Conservation (phyloP, 2,113 vertebrate genomes). For the Corythornis madagascariensis region DNA sequence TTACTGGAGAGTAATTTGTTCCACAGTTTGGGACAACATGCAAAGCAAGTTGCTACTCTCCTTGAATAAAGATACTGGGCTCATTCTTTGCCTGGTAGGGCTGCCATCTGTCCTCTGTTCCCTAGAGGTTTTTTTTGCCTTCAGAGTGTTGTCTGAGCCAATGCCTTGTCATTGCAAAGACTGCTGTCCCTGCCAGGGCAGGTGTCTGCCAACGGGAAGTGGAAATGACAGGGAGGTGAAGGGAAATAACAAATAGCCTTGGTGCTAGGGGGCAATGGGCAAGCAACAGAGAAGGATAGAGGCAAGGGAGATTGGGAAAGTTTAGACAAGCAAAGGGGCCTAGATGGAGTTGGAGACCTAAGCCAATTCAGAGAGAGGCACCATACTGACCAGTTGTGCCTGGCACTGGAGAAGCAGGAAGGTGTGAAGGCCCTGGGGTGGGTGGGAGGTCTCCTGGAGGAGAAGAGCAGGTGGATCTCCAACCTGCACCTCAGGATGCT, state of each 20-base stretch:
- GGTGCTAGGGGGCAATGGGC: rapidly evolving
- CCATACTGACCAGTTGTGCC: background rate
- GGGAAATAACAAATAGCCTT: background rate
- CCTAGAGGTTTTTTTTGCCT: background rate
- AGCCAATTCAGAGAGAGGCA: background rate
- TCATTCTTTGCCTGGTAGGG: background rate
- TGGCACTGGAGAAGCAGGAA: background rate
- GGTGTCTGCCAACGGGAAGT: background rate
- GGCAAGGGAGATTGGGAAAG: background rate
- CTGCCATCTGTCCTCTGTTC: background rate
- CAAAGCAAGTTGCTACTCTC: background rate
- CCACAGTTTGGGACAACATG: background rate
- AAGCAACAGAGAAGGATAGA: background rate
- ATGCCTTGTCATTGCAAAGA: background rate
- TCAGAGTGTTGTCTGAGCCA: background rate
- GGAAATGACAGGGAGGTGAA: rapidly evolving
- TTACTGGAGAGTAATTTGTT: background rate
- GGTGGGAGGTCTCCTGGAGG: background rate
- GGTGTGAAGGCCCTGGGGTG: background rate
- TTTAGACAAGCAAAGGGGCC: background rate
- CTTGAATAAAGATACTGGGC: background rate
- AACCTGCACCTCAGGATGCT: rapidly evolving
- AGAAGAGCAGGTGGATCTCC: background rate
- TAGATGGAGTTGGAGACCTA: background rate
- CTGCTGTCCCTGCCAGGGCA: background rate